phyloP scores from a whole-genome alignment of 2,888 invertebrate genomes.

The Urechis unicinctus region DNA sequence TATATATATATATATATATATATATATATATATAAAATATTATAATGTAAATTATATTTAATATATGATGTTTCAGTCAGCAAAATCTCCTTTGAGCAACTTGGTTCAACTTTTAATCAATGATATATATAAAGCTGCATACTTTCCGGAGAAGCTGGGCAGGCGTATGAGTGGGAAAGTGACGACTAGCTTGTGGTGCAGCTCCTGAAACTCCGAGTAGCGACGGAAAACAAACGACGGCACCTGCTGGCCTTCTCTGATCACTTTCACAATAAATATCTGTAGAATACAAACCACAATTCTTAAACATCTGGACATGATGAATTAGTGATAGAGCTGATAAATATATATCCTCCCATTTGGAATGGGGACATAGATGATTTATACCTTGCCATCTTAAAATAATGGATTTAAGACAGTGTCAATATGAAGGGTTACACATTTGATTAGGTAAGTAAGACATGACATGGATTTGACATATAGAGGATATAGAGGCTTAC shows the following conservation, averaged over 20 bases:
- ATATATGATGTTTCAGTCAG: too few species aligned
- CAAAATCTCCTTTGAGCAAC: too few species aligned
- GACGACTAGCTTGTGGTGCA: constrained; percentile 86
- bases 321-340: too few species aligned
- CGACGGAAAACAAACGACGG: constrained; percentile 84
- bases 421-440: neutral
- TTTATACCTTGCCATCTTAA: too few species aligned
- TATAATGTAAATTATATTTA: too few species aligned
- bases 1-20: too few species aligned
- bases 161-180: constrained; percentile 87
- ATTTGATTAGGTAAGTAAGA: neutral
- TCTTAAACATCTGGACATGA: too few species aligned
- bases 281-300: constrained; percentile 20
- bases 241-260: constrained; percentile 77
- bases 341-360: too few species aligned
- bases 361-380: too few species aligned
- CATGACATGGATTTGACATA: too few species aligned
- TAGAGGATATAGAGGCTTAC: constrained; percentile 54
- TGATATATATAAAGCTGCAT: constrained; percentile 13
- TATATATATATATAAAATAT: too few species aligned
- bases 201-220: constrained; percentile 93
- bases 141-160: constrained; percentile 62
- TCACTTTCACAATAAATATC: constrained; percentile 60
- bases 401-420: too few species aligned
- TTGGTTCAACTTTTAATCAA: neutral